These are phyloP conservation scores for Mesembrinibis cayennensis DNA, from an alignment of 2,113 vertebrate species.

Conservation along the genomic window DNA sequence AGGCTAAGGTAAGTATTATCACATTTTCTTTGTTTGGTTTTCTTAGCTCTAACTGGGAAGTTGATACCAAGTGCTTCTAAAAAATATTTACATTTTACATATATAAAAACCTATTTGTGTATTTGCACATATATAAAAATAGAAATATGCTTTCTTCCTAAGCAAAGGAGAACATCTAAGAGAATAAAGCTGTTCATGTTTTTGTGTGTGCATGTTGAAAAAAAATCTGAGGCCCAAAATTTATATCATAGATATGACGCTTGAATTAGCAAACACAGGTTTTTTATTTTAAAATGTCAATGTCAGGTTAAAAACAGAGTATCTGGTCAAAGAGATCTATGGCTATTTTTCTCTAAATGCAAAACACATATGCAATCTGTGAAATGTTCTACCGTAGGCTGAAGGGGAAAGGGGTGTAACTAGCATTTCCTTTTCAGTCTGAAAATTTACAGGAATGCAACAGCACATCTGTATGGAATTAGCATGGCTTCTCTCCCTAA, in stretches of 20 bases:
- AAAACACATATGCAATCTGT: conserved; percentile 48
- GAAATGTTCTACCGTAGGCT: conserved; percentile 58
- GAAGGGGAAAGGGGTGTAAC: conserved; percentile 66
- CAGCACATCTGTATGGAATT: conserved; percentile 79
- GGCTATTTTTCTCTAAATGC: conserved; percentile 1
- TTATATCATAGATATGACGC: neutral
- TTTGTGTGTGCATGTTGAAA: neutral
- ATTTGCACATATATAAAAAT: neutral
- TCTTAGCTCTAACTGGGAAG: neutral
- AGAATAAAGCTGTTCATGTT: neutral
- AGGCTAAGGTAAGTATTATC: neutral
- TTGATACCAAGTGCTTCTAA: neutral
- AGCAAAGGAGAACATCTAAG: neutral
- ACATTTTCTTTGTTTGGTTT: neutral
- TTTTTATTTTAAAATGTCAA: neutral
- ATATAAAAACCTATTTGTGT: neutral
- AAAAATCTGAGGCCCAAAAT: neutral
- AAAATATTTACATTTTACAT: neutral
- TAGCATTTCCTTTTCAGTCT: conserved; percentile 80
- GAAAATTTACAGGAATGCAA: conserved; percentile 78
- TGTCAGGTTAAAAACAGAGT: neutral
- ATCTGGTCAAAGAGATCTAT: neutral
- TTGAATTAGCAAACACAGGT: neutral
- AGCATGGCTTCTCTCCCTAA: conserved; percentile 55
- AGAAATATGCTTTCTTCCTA: neutral